phyloP scores from a whole-genome alignment of 2,797 vertebrate species.

The Chelonia mydas region DNA sequence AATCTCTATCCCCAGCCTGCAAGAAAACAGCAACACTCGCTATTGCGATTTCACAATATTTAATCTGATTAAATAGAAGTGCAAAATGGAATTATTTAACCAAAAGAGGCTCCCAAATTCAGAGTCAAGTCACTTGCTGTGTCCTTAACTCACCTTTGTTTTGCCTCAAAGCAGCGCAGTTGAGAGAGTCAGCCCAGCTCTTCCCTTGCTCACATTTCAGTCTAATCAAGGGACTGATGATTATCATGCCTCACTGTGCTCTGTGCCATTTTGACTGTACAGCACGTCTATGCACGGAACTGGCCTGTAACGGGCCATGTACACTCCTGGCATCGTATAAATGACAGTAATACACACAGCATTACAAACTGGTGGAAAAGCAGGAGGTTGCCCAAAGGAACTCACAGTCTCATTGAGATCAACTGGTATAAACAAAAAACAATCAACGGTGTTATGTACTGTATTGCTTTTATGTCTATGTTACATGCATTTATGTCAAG shows the following conservation, averaged over 20 bases:
- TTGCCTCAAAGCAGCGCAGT: fast-evolving
- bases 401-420: neutral
- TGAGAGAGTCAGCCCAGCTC: neutral
- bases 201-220: neutral
- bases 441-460: neutral
- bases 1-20: neutral
- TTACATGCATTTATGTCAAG: neutral
- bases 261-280: neutral
- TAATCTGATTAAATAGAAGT: fast-evolving
- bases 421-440: fast-evolving
- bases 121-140: neutral
- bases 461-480: fast-evolving
- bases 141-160: constrained; percentile 47
- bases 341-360: fast-evolving
- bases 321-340: fast-evolving
- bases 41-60: fast-evolving
- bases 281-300: fast-evolving
- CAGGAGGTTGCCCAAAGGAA: fast-evolving
- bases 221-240: neutral
- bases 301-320: fast-evolving
- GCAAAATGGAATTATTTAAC: neutral
- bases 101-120: neutral
- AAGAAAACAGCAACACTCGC: neutral
- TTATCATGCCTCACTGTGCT: neutral
- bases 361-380: fast-evolving